Base-by-base conservation (phyloP, 2,888 invertebrate genomes). In the Marasmarcha lunaedactyla region DNA sequence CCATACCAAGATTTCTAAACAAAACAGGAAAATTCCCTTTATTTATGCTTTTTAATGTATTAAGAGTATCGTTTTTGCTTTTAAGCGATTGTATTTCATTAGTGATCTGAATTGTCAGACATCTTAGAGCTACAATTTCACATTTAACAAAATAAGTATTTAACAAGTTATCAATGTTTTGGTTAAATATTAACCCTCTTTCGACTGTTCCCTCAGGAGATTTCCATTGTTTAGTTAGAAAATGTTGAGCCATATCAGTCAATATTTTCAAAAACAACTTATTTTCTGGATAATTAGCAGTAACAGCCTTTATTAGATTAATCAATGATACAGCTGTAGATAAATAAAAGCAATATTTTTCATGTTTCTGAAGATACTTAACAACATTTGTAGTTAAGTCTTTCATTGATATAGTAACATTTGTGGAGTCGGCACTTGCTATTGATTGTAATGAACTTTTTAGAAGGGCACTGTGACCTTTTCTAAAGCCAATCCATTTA, bases 151-250 rank as follows among this genome's bases (percentile, higher is more conserved):
- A 81, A 62, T 88, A 90, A n/a, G 85, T 85, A 52, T 86, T 87
- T 11, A 91, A 68, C 38, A 93, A 65, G 43, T 81, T 78, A 54
- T 90, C 88, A 11, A 92, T 66, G 45, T 86, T 77, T 46, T 87
- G 85, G 63, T 90, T 91, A 48, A 85, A 88, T 41, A 76, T 58
- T 7, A 89, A 76, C 10, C 92, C 92, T 46, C 87, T 89, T 55
- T 90, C 90, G 39, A 79, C 61, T 43, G 71, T 57, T 1, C 90
- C 90, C 49, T 88, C 86, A 33, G 77, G 63, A 44, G 87, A 86
- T 51, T 87, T 87, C 94, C 94, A 94, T 46, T 88, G 86, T 40
- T 86, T 85, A 26, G 79, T 84, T 47, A 94, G 71, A 49, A 92
- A 77, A 33, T 54, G 63, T 35, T 66, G 59, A 12, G 78, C 65